A percentile compares a stretch with the other conserved stretches of the same genome.
These are phyloP conservation scores for Adelges cooleyi DNA, from an alignment of 1,140 invertebrate genomes.

Conservation along the genomic window DNA sequence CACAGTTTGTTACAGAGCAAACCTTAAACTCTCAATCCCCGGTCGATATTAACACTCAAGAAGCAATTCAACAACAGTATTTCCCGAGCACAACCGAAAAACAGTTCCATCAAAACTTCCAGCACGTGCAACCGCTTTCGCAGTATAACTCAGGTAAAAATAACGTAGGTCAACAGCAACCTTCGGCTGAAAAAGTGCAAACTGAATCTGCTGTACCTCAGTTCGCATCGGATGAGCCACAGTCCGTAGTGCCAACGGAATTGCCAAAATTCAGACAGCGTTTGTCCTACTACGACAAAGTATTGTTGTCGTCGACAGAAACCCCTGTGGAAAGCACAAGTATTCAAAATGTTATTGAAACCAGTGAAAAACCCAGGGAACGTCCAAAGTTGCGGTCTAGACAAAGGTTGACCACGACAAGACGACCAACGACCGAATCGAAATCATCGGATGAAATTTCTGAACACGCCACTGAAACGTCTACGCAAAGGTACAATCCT, in stretches of 20 bases:
- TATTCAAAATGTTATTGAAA: neutral
- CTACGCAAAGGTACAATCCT: conserved; percentile 2
- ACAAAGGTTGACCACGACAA: conserved; percentile 24
- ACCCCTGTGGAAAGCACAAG: neutral
- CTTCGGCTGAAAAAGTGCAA: conserved; percentile 4
- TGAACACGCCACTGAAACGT: neutral
- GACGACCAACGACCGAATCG: neutral
- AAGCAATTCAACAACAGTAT: neutral
- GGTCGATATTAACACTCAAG: neutral
- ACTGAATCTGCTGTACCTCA: neutral
- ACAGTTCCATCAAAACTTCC: conserved; percentile 12
- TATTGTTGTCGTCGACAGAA: neutral
- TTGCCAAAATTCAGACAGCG: conserved; percentile 9
- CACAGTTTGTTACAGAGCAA: neutral
- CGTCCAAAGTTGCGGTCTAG: neutral
- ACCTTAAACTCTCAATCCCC: neutral
- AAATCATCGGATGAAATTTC: neutral
- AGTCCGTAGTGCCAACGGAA: neutral
- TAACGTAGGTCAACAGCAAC: conserved; percentile 4
- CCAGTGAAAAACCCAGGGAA: conserved; percentile 13
- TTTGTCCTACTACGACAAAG: conserved; percentile 10
- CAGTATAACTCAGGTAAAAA: conserved; percentile 22
- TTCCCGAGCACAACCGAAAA: conserved; percentile 12
- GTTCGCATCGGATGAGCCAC: neutral
- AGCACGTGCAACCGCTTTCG: conserved; percentile 24